Evolutionary conservation across 2,797 vertebrate genomes (phyloP), one percentile per base, ranked within the genome.

Genomic region (Darevskia mixta): DNA sequence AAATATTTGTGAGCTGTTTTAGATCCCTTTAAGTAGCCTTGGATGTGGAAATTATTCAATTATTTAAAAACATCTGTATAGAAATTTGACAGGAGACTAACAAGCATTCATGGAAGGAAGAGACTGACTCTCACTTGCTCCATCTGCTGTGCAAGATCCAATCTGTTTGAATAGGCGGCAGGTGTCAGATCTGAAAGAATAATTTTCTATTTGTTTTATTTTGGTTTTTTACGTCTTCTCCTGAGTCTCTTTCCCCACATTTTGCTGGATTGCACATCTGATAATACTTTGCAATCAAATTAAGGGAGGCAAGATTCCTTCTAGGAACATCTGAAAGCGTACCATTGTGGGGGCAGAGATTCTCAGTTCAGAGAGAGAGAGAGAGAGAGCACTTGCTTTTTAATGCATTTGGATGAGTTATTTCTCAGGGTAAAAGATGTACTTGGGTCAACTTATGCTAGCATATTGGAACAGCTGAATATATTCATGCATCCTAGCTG

Each of bases 101-200:
- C 89, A 85, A 86, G 82, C 41, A 91, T 89, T 89, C 85, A 32
- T 17, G 88, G 90, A 92, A 90, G 90, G 67, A 72, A 87, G 76
- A 78, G 88, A n/a, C 69, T 76, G 72, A 90, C 82, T 20, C 83
- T 95, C 82, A 71, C 79, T 91, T 86, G 64, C 82, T 93, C 91
- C 87, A 89, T 92, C 94, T 93, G 92, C 87, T 92, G 32, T 93
- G 92, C 92, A 95, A 94, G 94, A 95, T 95, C 94, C 0, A 0
- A 55, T 66, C 82, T 75, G 76, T 86, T 87, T 92, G 90, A 88
- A 89, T 81, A 94, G 90, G 90, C 82, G 89, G 93, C 94, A 92
- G 94, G 91, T 94, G 90, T 92, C 89, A 91, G 93, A 91, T 75
- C 87, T 93, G 91, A 92, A 91, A 4, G 85, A 87, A 64, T 67